Conservation (phyloP, 2,797 vertebrate genomes). For the Takifugu rubripes region DNA sequence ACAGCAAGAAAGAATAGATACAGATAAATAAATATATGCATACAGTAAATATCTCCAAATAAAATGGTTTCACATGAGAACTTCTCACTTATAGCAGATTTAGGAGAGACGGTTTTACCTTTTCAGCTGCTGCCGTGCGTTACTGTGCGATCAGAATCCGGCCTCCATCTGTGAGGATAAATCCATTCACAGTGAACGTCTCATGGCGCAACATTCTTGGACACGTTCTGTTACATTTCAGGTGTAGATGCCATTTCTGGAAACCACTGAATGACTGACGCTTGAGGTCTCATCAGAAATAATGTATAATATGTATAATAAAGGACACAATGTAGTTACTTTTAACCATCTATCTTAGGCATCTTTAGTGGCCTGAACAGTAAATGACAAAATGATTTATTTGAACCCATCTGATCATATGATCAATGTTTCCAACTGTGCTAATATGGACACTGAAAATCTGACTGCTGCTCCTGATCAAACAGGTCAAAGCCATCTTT, state of each 20-base stretch:
- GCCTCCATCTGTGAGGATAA: constrained; percentile 34
- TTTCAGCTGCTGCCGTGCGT: constrained; percentile 23
- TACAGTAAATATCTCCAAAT: too few species aligned
- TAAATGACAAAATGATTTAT: too few species aligned
- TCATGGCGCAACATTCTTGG: constrained; percentile 60
- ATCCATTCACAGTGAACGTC: constrained; percentile 48
- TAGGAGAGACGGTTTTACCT: constrained; percentile 50
- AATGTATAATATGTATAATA: not conserved
- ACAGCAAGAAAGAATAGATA: too few species aligned
- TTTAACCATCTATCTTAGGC: too few species aligned
- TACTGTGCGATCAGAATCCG: constrained; percentile 26
- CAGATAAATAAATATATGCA: too few species aligned
- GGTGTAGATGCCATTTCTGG: constrained; percentile 65
- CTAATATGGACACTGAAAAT: not conserved
- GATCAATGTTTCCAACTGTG: constrained; percentile 7
- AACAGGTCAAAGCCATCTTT: not conserved
- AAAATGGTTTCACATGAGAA: too few species aligned
- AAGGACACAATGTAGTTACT: not conserved
- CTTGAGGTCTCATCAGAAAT: constrained; percentile 5
- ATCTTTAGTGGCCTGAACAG: too few species aligned
- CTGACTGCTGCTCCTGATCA: not conserved
- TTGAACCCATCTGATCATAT: not conserved
- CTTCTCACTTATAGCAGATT: too few species aligned
- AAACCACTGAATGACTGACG: constrained; percentile 38
- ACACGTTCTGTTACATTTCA: constrained; percentile 75